Evolutionary conservation across 2,888 invertebrate genomes (phyloP).

Genomic region (Bembecia ichneumoniformis): DNA sequence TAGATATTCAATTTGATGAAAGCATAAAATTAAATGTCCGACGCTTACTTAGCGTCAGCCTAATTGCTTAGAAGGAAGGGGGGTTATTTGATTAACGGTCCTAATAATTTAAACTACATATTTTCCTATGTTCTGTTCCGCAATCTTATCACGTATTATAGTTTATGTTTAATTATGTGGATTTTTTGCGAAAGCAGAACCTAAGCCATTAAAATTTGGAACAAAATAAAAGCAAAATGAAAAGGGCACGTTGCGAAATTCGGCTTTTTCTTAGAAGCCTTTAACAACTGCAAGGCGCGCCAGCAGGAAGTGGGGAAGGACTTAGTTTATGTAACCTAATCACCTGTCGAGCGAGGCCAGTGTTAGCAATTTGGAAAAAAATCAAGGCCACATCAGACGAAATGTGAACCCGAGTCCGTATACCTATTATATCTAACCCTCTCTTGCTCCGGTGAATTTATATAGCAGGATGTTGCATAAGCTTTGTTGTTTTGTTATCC

Average conservation of each 20-base stretch:
- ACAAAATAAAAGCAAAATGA: conserved; percentile 54
- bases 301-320: conserved; percentile 68
- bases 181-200: conserved; percentile 22
- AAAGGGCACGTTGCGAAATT: conserved; percentile 47
- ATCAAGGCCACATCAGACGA: conserved; percentile 59
- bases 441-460: conserved; percentile 34
- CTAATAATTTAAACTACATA: no score
- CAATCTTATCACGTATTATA: no score
- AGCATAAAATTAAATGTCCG: no score
- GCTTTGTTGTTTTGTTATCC: conserved; percentile 66
- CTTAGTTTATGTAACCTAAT: conserved; percentile 72
- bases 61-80: no score
- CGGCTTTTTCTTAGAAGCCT: conserved; percentile 61
- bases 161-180: no score
- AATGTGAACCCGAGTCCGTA: conserved; percentile 41
- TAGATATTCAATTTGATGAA: conserved; percentile 2
- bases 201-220: conserved; percentile 41
- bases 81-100: no score
- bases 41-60: no score
- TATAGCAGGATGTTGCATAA: conserved; percentile 70
- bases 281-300: conserved; percentile 65
- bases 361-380: conserved; percentile 48
- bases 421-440: conserved; percentile 51
- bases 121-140: no score
- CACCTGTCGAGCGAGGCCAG: conserved; percentile 66